A percentile compares a stretch with the other conserved stretches of the same genome.
Evolutionary conservation across 1,140 invertebrate species (phyloP).

Genomic region (Zaprionus capensis): DNA sequence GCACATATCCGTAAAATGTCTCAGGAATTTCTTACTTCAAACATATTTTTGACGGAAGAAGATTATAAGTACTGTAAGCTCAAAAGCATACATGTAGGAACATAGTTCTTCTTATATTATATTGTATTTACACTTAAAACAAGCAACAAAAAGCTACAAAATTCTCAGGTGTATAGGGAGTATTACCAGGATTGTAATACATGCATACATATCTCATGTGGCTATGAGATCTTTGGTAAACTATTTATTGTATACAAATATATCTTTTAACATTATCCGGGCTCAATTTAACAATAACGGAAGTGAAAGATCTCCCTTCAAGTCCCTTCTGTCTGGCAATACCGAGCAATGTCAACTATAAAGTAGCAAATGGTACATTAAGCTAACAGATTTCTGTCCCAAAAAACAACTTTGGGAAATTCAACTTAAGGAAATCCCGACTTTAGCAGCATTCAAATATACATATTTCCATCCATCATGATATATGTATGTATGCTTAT

Average conservation of each 20-base stretch:
- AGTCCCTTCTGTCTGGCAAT: not conserved
- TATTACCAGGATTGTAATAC: conserved; percentile 2
- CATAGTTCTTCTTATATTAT: conserved; percentile 39
- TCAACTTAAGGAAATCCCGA: not conserved
- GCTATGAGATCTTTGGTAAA: conserved; percentile 1
- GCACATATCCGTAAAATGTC: conserved; percentile 76
- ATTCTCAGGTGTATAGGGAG: conserved; percentile 8
- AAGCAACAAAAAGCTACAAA: conserved; percentile 12
- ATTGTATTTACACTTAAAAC: conserved; percentile 60
- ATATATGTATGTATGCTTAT: conserved; percentile 3
- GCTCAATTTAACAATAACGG: not conserved
- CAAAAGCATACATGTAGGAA: conserved; percentile 36
- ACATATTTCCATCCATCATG: conserved; percentile 56
- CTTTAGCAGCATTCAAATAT: conserved; percentile 33
- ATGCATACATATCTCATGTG: not conserved
- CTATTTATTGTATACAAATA: not conserved
- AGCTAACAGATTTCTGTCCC: not conserved
- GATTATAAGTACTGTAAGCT: conserved; percentile 26
- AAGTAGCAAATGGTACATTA: not conserved
- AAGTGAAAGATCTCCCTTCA: not conserved
- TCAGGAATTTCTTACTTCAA: conserved; percentile 78
- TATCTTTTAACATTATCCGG: not conserved
- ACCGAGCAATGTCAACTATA: not conserved
- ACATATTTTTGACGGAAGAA: conserved; percentile 38
- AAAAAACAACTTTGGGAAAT: not conserved